Percentiles rank a stretch among this genome's conserved stretches.
phyloP scores from a whole-genome alignment of 2,888 invertebrate genomes.

The Vesta saturnalis region DNA sequence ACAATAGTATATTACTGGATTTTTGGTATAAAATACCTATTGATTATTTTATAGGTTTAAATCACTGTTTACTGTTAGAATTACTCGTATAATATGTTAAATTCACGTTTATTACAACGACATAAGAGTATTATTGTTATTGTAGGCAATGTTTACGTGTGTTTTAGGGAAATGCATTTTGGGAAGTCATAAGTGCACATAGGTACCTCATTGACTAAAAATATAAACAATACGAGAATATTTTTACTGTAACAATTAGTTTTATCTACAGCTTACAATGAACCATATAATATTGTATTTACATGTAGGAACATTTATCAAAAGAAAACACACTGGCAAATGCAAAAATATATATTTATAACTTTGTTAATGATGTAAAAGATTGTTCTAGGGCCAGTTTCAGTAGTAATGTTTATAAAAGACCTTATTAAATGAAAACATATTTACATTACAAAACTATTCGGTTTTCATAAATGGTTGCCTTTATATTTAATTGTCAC shows the following conservation, averaged over 20 bases:
- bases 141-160: background rate
- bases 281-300: too few species aligned
- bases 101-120: background rate
- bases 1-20: background rate
- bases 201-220: background rate
- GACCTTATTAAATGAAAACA: background rate
- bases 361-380: too few species aligned
- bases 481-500: conserved; percentile 17
- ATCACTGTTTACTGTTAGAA: background rate
- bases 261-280: conserved; percentile 1
- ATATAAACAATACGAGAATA: background rate
- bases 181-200: background rate
- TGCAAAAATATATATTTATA: too few species aligned
- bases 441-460: background rate
- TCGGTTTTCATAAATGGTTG: background rate
- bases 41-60: background rate
- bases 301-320: too few species aligned
- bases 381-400: too few species aligned
- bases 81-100: background rate
- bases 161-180: background rate
- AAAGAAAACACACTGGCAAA: too few species aligned
- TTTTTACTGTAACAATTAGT: background rate
- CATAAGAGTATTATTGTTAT: background rate
- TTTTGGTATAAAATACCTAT: background rate
- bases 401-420: background rate